Evolutionary conservation across 2,113 vertebrate genomes (phyloP), one percentile per base, ranked within the genome.

Genomic region (Oreochromis spilurus): DNA sequence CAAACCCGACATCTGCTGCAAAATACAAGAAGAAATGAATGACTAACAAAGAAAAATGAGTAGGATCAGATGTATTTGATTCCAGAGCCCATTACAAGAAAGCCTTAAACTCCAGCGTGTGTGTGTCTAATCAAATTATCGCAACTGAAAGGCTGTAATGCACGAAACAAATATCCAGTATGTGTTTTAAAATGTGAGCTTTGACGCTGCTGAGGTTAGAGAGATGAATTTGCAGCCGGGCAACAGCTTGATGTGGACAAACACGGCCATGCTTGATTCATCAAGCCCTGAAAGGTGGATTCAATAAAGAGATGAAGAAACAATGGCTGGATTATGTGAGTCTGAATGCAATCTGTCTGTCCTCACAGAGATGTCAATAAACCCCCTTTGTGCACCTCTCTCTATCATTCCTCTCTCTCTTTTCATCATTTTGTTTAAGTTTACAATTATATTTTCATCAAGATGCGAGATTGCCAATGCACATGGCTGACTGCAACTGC

Each of bases 371-470:
- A 85, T 92, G 50, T 87, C 24, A 52, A 9, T 34, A 24, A 4
- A 1, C 14, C 81, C 81, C 81, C 21, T 53, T 45, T 50, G 36
- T 53, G n/a, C 21, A 70, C 24, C 58, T 24, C 78, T 3, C 67
- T 43, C 81, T 4, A 10, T 29, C 67, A 72, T 72, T 72, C 21
- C 21, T 72, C 67, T 72, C 21, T 72, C 67, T 72, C 21, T 43
- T 24, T 14, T 93, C 83, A 65, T 34, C 7, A 43, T 72, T 26
- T 72, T 87, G 87, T 79, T 62, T 48, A 17, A 84, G 67, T 88
- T 87, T 88, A 53, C n/a, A 19, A 40, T 82, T 84, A 50, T 95
- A 93, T 96, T 95, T 87, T 81, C 84, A 95, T 93, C 93, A 95
- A 93, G 92, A 94, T 95, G 93, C 26, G 52, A 55, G 45, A 48